Base-by-base conservation (phyloP, 2,888 invertebrate species). In the Drosophila borealis region DNA sequence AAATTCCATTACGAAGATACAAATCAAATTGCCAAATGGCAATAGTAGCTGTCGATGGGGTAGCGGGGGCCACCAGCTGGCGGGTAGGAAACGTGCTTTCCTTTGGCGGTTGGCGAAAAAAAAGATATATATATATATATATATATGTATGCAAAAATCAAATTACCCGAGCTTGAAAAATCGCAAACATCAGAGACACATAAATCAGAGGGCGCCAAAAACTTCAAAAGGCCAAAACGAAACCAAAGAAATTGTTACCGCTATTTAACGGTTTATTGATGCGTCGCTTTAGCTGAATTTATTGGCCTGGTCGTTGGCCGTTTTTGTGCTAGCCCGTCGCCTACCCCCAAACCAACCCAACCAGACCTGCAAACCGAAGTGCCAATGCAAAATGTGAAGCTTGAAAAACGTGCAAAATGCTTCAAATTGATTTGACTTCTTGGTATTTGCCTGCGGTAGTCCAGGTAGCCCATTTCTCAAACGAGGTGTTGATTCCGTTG, bases 201-300 rank as follows among this genome's bases (percentile, higher is more conserved):
- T 84, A 84, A 84, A 84, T 84, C 83, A 86, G 78, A 45, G 62
- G 46, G 64, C 62, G 49, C 48, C 74, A 68, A 45, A 39, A 55
- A 50, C 80, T 69, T 67, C 72, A 70, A 80, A 79, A 72, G 71
- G 44, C 69, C 55, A 70, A 73, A 70, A 42, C 55, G 55, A 71
- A 77, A 67, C 65, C 85, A 87, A 77, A 70, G 85, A 77, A 84
- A 81, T 72, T 75, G 83, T 82, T 82, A 89, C 86, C 85, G 86
- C 85, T 89, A 83, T 88, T 89, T 85, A 85, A 85, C 86, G 89
- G 86, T 78, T 85, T 85, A 89, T 85, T 89, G 86, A 89, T 89
- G 85, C 86, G 78, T 85, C 71, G 70, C 89, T 69, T 84, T 89
- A 72, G 69, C 77, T 73, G 70, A 74, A 85, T 85, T 85, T 85